A percentile compares a stretch with the other conserved stretches of the same genome.
phyloP scores from a whole-genome alignment of 2,113 vertebrate species.

The Paracanthobrama guichenoti region DNA sequence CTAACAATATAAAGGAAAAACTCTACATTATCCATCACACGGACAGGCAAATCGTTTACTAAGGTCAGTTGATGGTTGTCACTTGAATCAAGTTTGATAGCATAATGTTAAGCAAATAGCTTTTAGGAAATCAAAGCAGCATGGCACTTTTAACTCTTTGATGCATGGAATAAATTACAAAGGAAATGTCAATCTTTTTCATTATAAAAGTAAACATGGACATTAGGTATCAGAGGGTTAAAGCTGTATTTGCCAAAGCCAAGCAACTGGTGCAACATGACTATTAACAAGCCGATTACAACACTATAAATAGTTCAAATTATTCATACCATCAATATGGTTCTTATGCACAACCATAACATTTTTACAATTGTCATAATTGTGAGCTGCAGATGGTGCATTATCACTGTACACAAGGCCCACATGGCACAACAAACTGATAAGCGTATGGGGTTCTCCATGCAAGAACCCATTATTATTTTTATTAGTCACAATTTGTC shows the following conservation, averaged over 20 bases:
- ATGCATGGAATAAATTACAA: neutral
- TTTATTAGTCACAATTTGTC: neutral
- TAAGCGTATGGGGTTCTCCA: neutral
- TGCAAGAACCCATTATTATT: neutral
- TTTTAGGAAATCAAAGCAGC: neutral
- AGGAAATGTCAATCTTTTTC: neutral
- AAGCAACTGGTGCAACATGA: neutral
- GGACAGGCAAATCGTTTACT: neutral
- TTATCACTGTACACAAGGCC: neutral
- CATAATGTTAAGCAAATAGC: neutral
- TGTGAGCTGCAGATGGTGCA: constrained; percentile 16
- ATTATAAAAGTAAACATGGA: neutral
- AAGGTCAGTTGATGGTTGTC: constrained; percentile 20
- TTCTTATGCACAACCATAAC: neutral
- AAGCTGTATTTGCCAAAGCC: neutral
- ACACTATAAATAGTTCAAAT: neutral
- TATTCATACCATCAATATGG: neutral
- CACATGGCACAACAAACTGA: neutral
- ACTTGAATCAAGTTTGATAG: neutral
- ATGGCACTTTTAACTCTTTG: neutral
- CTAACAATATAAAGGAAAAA: constrained; percentile 29
- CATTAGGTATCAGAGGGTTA: neutral
- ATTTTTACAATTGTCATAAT: neutral
- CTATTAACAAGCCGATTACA: neutral
- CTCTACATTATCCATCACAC: constrained; percentile 13